Percentiles rank a stretch among this genome's conserved stretches.
These are phyloP conservation scores for Atlantisia rogersi DNA, from an alignment of 2,113 vertebrate genomes.

Conservation along the genomic window DNA sequence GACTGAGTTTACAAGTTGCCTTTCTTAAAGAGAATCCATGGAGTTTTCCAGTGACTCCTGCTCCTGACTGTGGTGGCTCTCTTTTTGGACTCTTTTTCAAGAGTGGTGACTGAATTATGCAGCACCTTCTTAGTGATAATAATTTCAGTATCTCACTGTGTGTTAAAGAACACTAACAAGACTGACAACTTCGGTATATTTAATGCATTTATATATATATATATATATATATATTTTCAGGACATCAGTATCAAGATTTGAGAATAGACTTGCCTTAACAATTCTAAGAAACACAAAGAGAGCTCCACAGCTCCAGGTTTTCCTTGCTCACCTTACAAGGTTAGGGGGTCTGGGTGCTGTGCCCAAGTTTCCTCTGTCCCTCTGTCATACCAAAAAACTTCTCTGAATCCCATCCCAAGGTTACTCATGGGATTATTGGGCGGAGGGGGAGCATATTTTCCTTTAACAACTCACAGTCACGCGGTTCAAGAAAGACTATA, in stretches of 20 bases:
- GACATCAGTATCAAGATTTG: background rate
- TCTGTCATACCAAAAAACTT: background rate
- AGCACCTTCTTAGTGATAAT: background rate
- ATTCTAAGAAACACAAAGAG: background rate
- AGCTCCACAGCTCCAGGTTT: background rate
- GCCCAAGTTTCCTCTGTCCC: background rate
- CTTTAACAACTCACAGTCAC: background rate
- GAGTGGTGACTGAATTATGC: background rate
- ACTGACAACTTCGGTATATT: background rate
- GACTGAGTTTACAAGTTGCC: background rate
- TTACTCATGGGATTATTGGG: background rate
- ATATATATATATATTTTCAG: background rate
- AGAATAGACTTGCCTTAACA: background rate
- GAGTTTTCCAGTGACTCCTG: background rate
- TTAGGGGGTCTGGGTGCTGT: background rate
- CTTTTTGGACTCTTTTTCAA: background rate
- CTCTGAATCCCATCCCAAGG: background rate
- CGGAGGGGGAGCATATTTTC: accelerated
- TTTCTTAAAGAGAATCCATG: background rate
- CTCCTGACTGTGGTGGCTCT: accelerated
- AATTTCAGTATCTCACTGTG: background rate
- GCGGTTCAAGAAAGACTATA: background rate
- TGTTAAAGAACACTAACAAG: background rate
- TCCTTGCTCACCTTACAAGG: background rate
- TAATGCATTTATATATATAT: background rate